Conservation (phyloP, 2,113 vertebrate species). For the Alces alces region DNA sequence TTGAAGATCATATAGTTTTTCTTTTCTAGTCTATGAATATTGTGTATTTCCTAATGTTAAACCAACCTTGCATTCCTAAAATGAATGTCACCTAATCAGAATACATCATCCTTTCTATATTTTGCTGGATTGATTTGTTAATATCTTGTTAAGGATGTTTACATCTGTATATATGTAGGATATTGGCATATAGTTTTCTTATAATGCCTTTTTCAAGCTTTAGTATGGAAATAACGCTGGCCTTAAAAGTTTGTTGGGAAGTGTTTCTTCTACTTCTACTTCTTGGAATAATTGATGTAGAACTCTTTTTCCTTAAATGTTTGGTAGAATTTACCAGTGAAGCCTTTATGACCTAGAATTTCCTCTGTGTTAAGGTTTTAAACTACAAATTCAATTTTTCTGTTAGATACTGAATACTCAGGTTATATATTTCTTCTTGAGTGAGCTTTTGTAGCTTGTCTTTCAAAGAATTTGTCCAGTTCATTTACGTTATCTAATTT, state of each 20-base stretch:
- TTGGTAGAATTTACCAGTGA: background rate
- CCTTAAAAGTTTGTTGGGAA: background rate
- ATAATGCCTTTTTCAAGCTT: background rate
- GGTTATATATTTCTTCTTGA: background rate
- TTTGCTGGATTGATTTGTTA: background rate
- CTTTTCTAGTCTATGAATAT: background rate
- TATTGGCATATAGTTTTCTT: background rate
- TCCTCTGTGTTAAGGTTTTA: slow-evolving; percentile 12
- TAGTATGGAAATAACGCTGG: background rate
- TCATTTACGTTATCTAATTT: background rate
- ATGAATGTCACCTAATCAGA: background rate
- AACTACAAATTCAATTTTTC: background rate
- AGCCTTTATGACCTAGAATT: background rate
- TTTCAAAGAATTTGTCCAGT: slow-evolving; percentile 9
- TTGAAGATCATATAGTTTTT: background rate
- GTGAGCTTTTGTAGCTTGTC: background rate
- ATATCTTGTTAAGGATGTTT: background rate
- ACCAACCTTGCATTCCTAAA: background rate
- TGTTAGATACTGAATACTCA: background rate
- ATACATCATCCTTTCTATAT: slow-evolving; percentile 22
- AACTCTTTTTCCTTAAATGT: background rate
- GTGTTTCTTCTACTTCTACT: background rate
- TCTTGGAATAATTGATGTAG: background rate
- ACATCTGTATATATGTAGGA: background rate
- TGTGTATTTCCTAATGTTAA: slow-evolving; percentile 16